phyloP scores from a whole-genome alignment of 2,113 vertebrate genomes.

The Neodontobutis hainanensis region DNA sequence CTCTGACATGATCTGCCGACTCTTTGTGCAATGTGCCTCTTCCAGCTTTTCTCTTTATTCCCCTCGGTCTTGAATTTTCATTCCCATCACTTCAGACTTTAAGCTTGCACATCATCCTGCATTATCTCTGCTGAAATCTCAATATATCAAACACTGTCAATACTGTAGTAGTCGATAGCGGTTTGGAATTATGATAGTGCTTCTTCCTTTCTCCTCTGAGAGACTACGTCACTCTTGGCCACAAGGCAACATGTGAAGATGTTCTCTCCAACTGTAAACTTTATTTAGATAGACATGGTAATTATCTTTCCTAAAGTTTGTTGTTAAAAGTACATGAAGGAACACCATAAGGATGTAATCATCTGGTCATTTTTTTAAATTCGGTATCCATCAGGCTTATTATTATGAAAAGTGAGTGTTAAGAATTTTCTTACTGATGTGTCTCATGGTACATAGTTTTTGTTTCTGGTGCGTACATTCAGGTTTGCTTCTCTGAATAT shows the following conservation, averaged over 20 bases:
- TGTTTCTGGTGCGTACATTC: conserved; percentile 9
- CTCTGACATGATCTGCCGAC: neutral
- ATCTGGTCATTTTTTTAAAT: neutral
- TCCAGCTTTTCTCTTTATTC: neutral
- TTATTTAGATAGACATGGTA: conserved; percentile 4
- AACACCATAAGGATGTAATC: neutral
- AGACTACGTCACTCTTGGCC: neutral
- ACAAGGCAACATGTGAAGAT: neutral
- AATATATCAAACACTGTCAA: neutral
- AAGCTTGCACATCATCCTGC: neutral
- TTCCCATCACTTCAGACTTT: neutral
- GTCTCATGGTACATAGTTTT: neutral
- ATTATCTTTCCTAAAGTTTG: neutral
- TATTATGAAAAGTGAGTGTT: conserved; percentile 5
- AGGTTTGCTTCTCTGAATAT: neutral
- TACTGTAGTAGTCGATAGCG: neutral
- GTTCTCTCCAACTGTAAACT: neutral
- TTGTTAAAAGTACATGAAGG: neutral
- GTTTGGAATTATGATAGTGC: neutral
- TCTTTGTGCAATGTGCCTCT: neutral
- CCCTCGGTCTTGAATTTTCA: neutral
- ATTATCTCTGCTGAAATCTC: neutral
- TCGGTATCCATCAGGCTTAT: neutral
- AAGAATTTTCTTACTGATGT: conserved; percentile 3
- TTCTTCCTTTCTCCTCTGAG: neutral